These are phyloP conservation scores for Synanthedon vespiformis DNA, from an alignment of 2,888 invertebrate genomes.

Conservation along the genomic window DNA sequence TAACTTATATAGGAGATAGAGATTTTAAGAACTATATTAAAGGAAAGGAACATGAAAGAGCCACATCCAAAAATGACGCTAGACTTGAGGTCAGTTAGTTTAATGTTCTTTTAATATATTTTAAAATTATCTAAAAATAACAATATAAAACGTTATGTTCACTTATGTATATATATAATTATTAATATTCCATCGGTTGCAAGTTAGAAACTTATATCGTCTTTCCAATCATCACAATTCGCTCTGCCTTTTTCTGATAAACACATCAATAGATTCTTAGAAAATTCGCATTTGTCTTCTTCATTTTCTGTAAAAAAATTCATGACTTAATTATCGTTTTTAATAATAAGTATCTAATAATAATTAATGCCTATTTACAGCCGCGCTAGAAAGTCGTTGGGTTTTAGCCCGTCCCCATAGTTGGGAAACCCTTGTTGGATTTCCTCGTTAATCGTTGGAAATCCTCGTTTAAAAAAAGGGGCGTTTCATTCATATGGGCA, in stretches of 20 bases:
- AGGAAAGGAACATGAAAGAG: slow-evolving; percentile 30
- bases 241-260: slow-evolving; percentile 77
- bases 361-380: too few relatives aligned
- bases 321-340: not conserved
- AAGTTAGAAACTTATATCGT: slow-evolving; percentile 22
- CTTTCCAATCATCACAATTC: slow-evolving; percentile 82
- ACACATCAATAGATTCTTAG: slow-evolving; percentile 75
- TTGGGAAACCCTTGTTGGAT: too few relatives aligned
- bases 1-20: slow-evolving; percentile 70
- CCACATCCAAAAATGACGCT: slow-evolving; percentile 50
- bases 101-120: too few relatives aligned
- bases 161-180: too few relatives aligned
- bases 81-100: slow-evolving; percentile 44
- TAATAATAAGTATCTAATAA: too few relatives aligned
- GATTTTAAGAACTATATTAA: slow-evolving; percentile 37
- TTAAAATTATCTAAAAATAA: too few relatives aligned
- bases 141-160: too few relatives aligned
- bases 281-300: slow-evolving; percentile 75
- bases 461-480: too few relatives aligned
- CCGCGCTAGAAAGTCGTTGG: too few relatives aligned
- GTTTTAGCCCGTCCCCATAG: too few relatives aligned
- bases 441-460: too few relatives aligned
- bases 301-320: slow-evolving; percentile 48
- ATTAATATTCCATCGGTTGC: not conserved
- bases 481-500: too few relatives aligned